A percentile compares a stretch with the other conserved stretches of the same genome.
These are phyloP conservation scores for Garra rufa DNA, from an alignment of 2,113 vertebrate genomes.

Conservation along the genomic window DNA sequence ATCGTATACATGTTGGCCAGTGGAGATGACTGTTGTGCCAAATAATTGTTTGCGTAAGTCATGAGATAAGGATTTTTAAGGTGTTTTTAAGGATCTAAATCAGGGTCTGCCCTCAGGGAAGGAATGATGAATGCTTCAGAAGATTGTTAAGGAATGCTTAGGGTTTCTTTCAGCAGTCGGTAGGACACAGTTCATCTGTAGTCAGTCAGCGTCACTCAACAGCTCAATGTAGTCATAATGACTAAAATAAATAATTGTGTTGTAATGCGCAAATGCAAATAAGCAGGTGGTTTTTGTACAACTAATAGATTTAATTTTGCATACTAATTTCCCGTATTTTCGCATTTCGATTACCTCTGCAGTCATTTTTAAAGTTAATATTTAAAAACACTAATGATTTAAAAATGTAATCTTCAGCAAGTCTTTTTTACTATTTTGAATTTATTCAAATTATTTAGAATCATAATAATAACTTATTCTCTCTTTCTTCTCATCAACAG, in stretches of 20 bases:
- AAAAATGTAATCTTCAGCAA: neutral
- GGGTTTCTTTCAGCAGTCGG: neutral
- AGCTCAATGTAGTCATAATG: neutral
- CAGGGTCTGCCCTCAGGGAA: neutral
- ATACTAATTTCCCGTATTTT: neutral
- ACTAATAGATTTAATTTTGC: neutral
- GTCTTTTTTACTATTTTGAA: neutral
- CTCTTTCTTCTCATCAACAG: slow-evolving; percentile 65
- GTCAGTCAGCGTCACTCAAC: slow-evolving; percentile 3
- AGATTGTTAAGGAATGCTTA: neutral
- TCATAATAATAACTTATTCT: neutral
- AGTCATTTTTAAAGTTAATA: neutral
- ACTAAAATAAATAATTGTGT: neutral
- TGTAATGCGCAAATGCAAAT: neutral
- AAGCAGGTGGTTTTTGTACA: neutral
- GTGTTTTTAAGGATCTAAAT: slow-evolving; percentile 36
- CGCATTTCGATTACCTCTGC: neutral
- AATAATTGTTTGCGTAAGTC: slow-evolving; percentile 29
- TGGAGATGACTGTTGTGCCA: neutral
- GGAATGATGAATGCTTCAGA: neutral
- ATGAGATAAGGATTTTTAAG: slow-evolving; percentile 16
- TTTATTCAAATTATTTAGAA: neutral
- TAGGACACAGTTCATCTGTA: neutral
- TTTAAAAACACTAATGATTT: neutral
- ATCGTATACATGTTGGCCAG: neutral